Base-by-base conservation (phyloP, 2,797 vertebrate genomes). In the Sebastolobus alascanus region DNA sequence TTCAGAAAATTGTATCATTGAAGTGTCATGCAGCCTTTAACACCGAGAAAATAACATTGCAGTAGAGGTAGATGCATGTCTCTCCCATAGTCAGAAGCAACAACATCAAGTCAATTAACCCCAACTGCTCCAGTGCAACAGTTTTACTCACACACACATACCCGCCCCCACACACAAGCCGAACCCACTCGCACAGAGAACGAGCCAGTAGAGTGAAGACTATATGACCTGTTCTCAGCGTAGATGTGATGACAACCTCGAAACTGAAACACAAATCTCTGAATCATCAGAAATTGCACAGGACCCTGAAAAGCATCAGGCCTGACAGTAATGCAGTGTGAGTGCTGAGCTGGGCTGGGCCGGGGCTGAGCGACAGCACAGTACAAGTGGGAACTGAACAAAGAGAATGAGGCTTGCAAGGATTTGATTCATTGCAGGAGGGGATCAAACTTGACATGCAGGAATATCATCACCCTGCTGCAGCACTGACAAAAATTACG, bases 241-340 rank as follows among this genome's bases (percentile, higher is more conserved):
- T 67, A 81, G 82, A 87, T 85, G 75, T 90, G 92, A 93, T 94
- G 93, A 94, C 93, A 90, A 74, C 83, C 79, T 92, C 82, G 84
- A 87, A 54, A 92, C 55, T 73, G 80, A 84, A 85, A 83, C 87
- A 86, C 91, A 90, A 93, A 93, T 87, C 84, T 92, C 90, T 93
- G 92, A 95, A 91, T 95, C 93, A 94, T 94, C 93, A 96, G 83
- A 92, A 93, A 90, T 80, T 87, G 80, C 83, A 77, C 80, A 54
- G 63, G 86, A 87, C 81, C 89, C 84, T 84, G 86, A 90, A 93
- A 88, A 83, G 84, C 90, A 90, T 90, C 86, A 77, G 55, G 74
- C 77, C 80, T 95, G 94, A 95, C 88, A 88, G 90, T 96, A 93
- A 96, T 94, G 87, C 77, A 78, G 73, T 80, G 76, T 86, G 93